Base-by-base conservation (phyloP, 2,113 vertebrate genomes). In the Brienomyrus brachyistius region DNA sequence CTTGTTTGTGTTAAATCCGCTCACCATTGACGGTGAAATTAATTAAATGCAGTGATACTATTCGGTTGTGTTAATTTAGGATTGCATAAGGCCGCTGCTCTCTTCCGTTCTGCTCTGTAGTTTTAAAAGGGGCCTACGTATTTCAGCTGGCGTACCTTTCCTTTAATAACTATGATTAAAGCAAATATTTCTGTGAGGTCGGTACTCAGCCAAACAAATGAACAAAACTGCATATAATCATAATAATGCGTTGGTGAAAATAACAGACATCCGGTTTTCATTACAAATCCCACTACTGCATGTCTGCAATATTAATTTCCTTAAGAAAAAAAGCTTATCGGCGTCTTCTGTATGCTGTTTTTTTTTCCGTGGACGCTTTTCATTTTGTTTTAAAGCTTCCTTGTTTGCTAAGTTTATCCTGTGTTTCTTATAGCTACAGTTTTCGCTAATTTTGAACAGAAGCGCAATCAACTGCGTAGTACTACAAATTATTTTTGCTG, bases 141-240 rank as follows among this genome's bases (percentile, higher is more conserved):
- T 19, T 87, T 87, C 48, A 86, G 23, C 23, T 86, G 47, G 48
- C 13, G 51, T 31, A 54, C 82, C 45, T 48, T 84, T 87, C 27
- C 27, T 54, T 48, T 48, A 87, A 87, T 31, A 56, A 54, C 85
- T 87, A 54, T 52, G 27, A 87, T 54, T 87, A 87, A 54, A 54
- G 27, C 50, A 87, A 87, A 52, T 54, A 87, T 54, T 87, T 87
- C 50, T 31, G n/a, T 87, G 85, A 11, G 85, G n/a, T 54, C 50
- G n/a, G 48, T 87, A 87, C 47, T 35, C 51, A 54, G 35, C 27
- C 23, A 87, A 17, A 27, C 48, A 87, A 86, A 51, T 48, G n/a
- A 86, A 86, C 47, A 51, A 87, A 54, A 35, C 48, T 7, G 48
- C 85, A 54, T 19, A 87, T 87, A 54, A 87, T 54, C 27, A 54